phyloP scores from a whole-genome alignment of 2,888 invertebrate species.

The Julus scandinavius region DNA sequence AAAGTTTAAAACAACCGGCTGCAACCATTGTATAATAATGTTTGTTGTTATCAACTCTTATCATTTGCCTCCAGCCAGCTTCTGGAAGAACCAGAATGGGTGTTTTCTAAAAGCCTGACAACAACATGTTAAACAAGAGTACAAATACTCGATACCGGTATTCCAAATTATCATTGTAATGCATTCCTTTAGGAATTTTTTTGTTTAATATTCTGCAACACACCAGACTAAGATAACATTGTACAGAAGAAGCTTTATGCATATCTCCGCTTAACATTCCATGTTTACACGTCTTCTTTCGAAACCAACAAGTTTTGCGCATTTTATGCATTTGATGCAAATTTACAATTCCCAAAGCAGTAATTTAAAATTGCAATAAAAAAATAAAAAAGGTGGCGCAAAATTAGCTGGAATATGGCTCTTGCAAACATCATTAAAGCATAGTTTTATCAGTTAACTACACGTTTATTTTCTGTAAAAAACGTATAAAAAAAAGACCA shows the following conservation, averaged over 20 bases:
- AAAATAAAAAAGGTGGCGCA: neutral
- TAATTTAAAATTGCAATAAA: neutral
- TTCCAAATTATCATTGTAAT: neutral
- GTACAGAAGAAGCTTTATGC: neutral
- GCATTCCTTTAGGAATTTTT: neutral
- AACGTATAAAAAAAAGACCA: too few species aligned
- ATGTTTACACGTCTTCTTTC: neutral
- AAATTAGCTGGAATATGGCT: neutral
- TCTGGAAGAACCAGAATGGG: neutral
- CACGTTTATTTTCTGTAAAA: neutral
- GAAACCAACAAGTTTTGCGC: neutral
- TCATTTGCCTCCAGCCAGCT: neutral
- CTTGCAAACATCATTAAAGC: neutral
- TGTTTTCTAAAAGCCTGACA: neutral
- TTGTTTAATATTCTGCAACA: neutral
- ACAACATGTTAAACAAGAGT: neutral
- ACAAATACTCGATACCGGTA: neutral
- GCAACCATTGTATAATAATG: neutral
- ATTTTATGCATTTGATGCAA: neutral
- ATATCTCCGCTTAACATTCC: neutral
- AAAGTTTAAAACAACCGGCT: neutral
- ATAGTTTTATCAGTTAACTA: neutral
- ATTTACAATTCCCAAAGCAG: conserved; percentile 8
- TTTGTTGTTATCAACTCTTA: neutral
- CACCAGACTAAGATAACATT: neutral